Evolutionary conservation across 2,797 vertebrate species (phyloP).

Genomic region (Macroramphosus scolopax): DNA sequence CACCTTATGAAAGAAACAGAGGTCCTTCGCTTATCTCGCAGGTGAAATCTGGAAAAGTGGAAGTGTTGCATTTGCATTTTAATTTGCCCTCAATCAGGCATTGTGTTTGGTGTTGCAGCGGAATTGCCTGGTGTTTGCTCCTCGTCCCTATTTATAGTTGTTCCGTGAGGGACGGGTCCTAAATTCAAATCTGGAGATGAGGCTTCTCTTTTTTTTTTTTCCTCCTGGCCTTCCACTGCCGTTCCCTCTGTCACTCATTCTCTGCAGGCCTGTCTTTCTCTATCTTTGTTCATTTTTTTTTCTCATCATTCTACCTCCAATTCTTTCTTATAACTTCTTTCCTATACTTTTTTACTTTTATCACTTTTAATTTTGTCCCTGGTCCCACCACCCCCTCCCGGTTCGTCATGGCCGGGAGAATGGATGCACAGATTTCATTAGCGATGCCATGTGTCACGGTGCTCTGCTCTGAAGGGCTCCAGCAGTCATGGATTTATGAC

Average conservation of each 20-base stretch:
- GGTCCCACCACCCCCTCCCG: neutral
- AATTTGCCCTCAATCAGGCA: conserved; percentile 77
- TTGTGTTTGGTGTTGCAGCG: conserved; percentile 62
- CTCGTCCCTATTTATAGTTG: conserved; percentile 52
- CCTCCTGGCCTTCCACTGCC: no score
- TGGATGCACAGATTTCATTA: conserved; percentile 57
- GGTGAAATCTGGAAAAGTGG: conserved; percentile 66
- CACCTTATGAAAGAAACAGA: conserved; percentile 48
- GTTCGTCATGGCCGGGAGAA: conserved; percentile 18
- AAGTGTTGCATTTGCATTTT: conserved; percentile 79
- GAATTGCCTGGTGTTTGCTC: conserved; percentile 69
- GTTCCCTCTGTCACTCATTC: conserved; percentile 30
- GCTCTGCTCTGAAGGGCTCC: conserved; percentile 27
- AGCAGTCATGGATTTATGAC: conserved; percentile 37
- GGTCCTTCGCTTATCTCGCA: conserved; percentile 64
- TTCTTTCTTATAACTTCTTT: neutral
- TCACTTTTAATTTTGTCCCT: neutral
- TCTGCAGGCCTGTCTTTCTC: conserved; percentile 3
- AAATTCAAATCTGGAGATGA: conserved; percentile 70
- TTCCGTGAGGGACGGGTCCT: conserved; percentile 40
- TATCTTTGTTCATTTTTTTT: conserved; percentile 11
- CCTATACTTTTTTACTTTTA: neutral
- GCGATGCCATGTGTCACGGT: conserved; percentile 23
- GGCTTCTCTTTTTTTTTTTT: conserved; percentile 18
- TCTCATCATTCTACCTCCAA: neutral